phyloP scores from a whole-genome alignment of 1,140 invertebrate species.

The Aricia agestis region DNA sequence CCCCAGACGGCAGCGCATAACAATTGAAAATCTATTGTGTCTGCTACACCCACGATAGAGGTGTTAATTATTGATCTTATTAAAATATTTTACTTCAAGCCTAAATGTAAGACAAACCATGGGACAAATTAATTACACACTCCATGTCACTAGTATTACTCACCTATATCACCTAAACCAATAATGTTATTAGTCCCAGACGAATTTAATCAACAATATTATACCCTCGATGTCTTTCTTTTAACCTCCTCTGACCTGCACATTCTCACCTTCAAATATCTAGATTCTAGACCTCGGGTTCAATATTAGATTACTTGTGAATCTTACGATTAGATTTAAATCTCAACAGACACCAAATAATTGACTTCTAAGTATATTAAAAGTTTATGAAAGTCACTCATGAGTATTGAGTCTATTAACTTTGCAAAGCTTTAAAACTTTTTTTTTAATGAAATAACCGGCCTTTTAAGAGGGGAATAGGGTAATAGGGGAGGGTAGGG shows the following conservation, averaged over 20 bases:
- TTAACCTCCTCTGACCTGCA: background rate
- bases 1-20: no score
- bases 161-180: background rate
- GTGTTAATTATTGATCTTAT: no score
- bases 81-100: no score
- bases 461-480: no score
- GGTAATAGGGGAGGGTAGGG: no score
- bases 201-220: background rate
- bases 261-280: conserved; percentile 4
- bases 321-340: conserved; percentile 11
- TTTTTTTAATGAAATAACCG: background rate
- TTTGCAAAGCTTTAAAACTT: background rate
- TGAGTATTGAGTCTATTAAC: background rate
- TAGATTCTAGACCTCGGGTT: background rate
- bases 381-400: background rate
- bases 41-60: no score
- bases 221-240: conserved; percentile 3
- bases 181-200: background rate
- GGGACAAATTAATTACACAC: no score
- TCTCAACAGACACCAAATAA: background rate
- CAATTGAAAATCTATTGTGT: no score
- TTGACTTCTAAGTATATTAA: background rate
- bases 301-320: background rate
- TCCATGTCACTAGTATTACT: no score
- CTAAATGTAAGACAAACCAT: no score